phyloP scores from a whole-genome alignment of 1,140 invertebrate species.

The Cotesia glomerata region DNA sequence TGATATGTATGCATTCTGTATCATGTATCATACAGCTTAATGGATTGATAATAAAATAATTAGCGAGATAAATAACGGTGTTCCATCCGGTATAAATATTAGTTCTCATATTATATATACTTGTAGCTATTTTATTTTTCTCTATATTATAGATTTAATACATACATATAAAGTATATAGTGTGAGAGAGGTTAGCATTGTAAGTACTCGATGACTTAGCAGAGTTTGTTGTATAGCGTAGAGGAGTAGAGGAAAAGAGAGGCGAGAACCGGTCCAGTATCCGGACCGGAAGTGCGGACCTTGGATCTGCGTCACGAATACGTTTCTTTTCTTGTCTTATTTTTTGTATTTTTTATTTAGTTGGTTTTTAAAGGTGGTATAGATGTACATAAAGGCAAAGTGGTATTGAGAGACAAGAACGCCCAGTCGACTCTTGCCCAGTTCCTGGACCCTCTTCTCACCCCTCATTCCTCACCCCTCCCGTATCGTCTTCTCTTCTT shows the following conservation, averaged over 20 bases:
- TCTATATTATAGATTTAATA: background rate
- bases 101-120: background rate
- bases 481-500: constrained; percentile 18
- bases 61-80: constrained; percentile 16
- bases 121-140: too few species aligned
- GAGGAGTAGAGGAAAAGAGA: constrained; percentile 21
- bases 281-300: constrained; percentile 62
- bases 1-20: background rate
- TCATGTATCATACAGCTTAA: background rate
- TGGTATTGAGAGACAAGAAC: constrained; percentile 15
- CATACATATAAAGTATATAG: too few species aligned
- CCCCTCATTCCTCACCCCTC: constrained; percentile 4
- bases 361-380: constrained; percentile 10
- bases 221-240: background rate
- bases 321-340: too few species aligned
- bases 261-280: constrained; percentile 60
- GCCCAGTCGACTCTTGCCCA: constrained; percentile 19
- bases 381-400: constrained; percentile 15
- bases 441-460: background rate
- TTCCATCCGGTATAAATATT: constrained; percentile 16
- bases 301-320: constrained; percentile 39
- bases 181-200: constrained; percentile 1
- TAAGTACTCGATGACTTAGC: constrained; percentile 8
- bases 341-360: constrained; percentile 3
- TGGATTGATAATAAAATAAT: constrained; percentile 9